phyloP scores from a whole-genome alignment of 1,140 invertebrate genomes.

The Orussus abietinus region DNA sequence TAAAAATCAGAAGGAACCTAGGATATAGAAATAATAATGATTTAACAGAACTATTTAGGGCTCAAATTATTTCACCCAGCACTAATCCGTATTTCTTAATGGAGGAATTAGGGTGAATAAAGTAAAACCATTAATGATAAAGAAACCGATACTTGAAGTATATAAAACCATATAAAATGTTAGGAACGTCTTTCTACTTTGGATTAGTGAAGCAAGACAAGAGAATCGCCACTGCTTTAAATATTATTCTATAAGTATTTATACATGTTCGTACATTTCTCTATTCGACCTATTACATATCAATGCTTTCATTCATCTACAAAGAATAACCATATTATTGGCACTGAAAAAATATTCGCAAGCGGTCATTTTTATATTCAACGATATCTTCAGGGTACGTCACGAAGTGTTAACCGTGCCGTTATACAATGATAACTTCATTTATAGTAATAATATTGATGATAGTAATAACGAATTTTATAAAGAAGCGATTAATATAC shows the following conservation, averaged over 20 bases:
- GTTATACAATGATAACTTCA: slow-evolving; percentile 8
- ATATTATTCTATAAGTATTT: not conserved
- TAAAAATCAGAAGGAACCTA: too few species aligned
- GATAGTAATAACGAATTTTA: slow-evolving; percentile 9
- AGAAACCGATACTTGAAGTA: too few species aligned
- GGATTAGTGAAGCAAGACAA: too few species aligned
- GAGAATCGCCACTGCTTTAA: not conserved
- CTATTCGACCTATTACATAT: slow-evolving; percentile 5
- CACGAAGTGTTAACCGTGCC: too few species aligned
- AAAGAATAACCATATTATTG: slow-evolving; percentile 21
- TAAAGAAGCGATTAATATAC: slow-evolving; percentile 6
- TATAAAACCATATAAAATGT: too few species aligned
- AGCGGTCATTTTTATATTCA: slow-evolving; percentile 17
- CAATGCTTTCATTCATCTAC: slow-evolving; percentile 17
- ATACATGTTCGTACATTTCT: slow-evolving; percentile 2
- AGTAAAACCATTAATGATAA: too few species aligned
- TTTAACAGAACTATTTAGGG: too few species aligned
- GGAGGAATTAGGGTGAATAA: too few species aligned
- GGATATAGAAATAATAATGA: too few species aligned
- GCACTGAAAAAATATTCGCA: slow-evolving; percentile 29
- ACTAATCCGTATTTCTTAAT: too few species aligned
- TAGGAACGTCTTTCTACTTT: too few species aligned
- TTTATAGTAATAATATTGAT: slow-evolving; percentile 7
- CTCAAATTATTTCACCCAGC: too few species aligned
- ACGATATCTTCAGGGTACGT: slow-evolving; percentile 1